Base-by-base conservation (phyloP, 2,888 invertebrate genomes). In the Galerucella calmariensis region DNA sequence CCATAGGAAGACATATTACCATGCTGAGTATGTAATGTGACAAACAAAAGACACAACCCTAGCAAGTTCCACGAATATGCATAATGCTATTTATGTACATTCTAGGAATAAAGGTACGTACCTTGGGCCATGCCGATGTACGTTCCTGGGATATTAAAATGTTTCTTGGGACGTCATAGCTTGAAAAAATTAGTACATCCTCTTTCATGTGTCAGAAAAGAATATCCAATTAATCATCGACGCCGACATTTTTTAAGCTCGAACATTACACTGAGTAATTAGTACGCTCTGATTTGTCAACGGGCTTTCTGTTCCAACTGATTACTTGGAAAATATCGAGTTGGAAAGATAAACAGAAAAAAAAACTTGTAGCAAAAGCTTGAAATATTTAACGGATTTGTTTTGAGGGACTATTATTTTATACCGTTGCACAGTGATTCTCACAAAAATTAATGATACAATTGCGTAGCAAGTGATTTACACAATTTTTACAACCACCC, bases 241-340 rank as follows among this genome's bases (percentile, higher is more conserved):
- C 59, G 27, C 59, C 12, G 24, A 20, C 14, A 27, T 59, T 59
- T 12, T 59, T 14, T 48, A 10, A 48, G 14, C 62, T 62, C 62
- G 8, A n/a, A 62, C 14, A 62, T 62, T 35, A 62, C 61, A 27
- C n/a, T 62, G 14, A 35, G 27, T 62, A 62, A 62, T 62, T 62
- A 62, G 35, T 41, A 62, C 27, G n/a, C 41, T 41, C 16, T 62
- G 41, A 62, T 62, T 62, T 62, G 62, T 62, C 62, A 62, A 62
- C 27, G 16, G 35, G 16, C 35, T 62, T 35, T 35, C 11, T 62
- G 4, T 14, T 41, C 16, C 14, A 62, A 41, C 8, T 62, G 41
- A 62, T 62, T 62, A 62, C 9, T 10, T 11, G 56, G 9, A 20
- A 56, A 16, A 56, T 56, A 16, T 56, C 16, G 16, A 8, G 56